phyloP scores from a whole-genome alignment of 2,113 vertebrate genomes.

The Empidonax traillii region DNA sequence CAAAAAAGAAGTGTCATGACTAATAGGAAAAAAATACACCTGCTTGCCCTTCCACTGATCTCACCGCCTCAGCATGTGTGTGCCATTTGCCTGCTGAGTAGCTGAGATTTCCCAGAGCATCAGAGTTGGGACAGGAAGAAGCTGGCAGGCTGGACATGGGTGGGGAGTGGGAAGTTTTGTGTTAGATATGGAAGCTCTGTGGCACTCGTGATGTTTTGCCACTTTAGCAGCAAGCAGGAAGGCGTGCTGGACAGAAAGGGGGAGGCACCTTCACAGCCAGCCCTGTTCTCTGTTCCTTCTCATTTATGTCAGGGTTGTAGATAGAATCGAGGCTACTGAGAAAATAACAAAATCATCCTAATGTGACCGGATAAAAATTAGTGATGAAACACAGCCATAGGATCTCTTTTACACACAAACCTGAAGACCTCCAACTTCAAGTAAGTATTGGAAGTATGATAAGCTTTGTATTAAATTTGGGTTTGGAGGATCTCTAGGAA shows the following conservation, averaged over 20 bases:
- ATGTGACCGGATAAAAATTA: not conserved
- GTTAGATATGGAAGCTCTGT: not conserved
- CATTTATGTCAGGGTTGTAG: accelerated
- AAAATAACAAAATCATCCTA: not conserved
- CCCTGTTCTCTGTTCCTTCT: not conserved
- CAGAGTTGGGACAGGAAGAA: not conserved
- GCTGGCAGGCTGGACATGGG: not conserved
- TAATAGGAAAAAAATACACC: not conserved
- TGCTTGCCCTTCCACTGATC: not conserved
- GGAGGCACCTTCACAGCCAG: not conserved
- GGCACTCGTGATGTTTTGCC: not conserved
- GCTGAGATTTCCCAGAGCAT: not conserved
- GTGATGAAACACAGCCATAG: not conserved
- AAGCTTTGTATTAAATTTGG: not conserved
- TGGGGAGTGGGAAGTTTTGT: not conserved
- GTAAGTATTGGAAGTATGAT: not conserved
- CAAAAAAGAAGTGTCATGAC: not conserved
- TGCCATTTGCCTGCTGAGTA: accelerated
- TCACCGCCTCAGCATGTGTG: accelerated
- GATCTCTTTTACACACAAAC: not conserved
- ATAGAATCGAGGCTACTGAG: not conserved
- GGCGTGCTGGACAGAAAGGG: not conserved
- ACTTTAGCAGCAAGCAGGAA: not conserved
- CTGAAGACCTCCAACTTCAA: not conserved
- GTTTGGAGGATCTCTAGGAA: not conserved